Evolutionary conservation across 30 jellyfish, hydroid and myxozoan genomes (phyloP), one percentile per base, ranked within the genome.

Genomic region (Morbakka virulenta): DNA sequence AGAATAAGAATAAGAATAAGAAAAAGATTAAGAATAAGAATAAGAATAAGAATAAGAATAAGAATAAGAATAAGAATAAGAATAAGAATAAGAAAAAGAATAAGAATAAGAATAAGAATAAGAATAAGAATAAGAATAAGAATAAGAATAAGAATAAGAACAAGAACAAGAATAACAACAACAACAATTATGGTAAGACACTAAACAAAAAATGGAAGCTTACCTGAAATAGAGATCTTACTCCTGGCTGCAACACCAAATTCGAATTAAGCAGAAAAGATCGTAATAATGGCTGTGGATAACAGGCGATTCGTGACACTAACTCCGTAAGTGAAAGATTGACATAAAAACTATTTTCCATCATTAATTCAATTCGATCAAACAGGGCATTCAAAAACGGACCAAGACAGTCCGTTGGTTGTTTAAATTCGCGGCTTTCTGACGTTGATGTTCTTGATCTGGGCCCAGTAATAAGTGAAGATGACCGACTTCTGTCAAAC

Each of bases 271-370:
- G 85, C 75, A 91, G 85, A 63, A 91, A 75, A 0, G 98, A 91
- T 1, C 98, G 95, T 33, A 91, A 52, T 20, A 91, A 65, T 0
- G 98, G 98, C 81, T 91, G 98, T 14, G 98, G 98, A 67, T 91
- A 91, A 52, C 98, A 85, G 9, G 98, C 98, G 24, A 91, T 75
- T 64, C 98, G 49, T 48, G 98, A 74, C 1, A 91, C 71, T 28
- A 91, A 80, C 32, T 94, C 72, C 20, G 98, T 91, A 72, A 91
- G 72, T 27, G 63, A 85, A 48, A 91, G 67, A 64, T 91, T 91
- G 31, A 91, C 79, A 78, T 91, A 91, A 53, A 79, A 33, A 26
- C 86, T 77, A 52, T 79, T 80, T 29, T 86, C 95, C 35, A 76
- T 35, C 96, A 91, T 91, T 6, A 32, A 41, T 64, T 85, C 98